Evolutionary conservation across 1,140 invertebrate species (phyloP), one percentile per base, ranked within the genome.

Genomic region (Neodiprion fabricii): DNA sequence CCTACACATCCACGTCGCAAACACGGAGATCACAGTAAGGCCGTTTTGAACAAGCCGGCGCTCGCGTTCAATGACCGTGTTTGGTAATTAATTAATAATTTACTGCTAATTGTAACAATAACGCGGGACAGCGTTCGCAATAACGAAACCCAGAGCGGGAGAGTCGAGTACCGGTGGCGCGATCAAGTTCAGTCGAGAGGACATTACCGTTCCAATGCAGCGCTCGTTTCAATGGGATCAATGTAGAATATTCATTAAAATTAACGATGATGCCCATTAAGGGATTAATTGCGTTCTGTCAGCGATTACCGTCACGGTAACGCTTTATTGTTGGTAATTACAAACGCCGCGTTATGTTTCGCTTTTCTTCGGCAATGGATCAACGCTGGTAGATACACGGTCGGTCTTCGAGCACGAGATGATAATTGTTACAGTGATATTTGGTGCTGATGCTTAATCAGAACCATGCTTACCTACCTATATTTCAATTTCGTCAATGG

Each of bases 61-160:
- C 5, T 61, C 53, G 53, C 53, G 53, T 61, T 9, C 3, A 61
- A 61, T 61, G 53, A 61, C 53, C 53, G 11, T 61, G 53, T 61
- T 61, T 9, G 53, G 53, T 61, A 61, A 61, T 61, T 61, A 61
- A 61, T 61, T 14, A 8, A 12, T 17, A 77, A 78, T 78, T 78
- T 48, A 74, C 48, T 67, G 23, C n/a, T 75, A 78, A 80, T 73
- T 49, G 70, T 65, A 50, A 69, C 49, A 68, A 78, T 76, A 70
- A 73, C 67, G 12, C 48, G 23, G 65, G 79, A 74, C 74, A 72
- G 1, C 14, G 40, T 69, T 69, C 11, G 40, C 67, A 69, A 21
- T 69, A 69, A 69, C 40, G 53, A 61, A 61, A 61, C 53, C 53
- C 7, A 61, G 28, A 40, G 28, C 5, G 28, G 28, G 53, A 17